A percentile compares a stretch with the other conserved stretches of the same genome.
Evolutionary conservation across 2,888 invertebrate species (phyloP).

Genomic region (Aleiodes leptofemur): DNA sequence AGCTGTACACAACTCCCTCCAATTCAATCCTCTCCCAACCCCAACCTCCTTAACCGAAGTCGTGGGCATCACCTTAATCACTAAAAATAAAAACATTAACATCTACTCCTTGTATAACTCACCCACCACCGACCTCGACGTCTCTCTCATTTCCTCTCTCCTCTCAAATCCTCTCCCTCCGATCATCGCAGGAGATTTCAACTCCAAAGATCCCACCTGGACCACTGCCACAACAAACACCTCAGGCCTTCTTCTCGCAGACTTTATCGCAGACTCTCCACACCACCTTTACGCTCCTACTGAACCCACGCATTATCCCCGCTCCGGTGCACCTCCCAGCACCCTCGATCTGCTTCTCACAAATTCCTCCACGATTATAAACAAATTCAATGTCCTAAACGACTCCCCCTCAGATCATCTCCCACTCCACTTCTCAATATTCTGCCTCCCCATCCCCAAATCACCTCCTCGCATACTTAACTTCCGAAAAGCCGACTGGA

Average conservation of each 20-base stretch:
- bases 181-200: neutral
- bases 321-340: neutral
- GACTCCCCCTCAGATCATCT: neutral
- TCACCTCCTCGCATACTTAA: neutral
- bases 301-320: neutral
- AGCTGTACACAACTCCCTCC: too few species aligned
- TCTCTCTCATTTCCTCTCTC: neutral
- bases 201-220: constrained; percentile 2
- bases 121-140: neutral
- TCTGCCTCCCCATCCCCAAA: neutral
- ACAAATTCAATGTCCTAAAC: neutral
- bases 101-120: neutral
- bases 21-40: too few species aligned
- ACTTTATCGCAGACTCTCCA: neutral
- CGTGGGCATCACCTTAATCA: too few species aligned
- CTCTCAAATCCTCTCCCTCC: neutral
- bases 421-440: neutral
- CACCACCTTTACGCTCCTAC: neutral
- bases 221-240: neutral
- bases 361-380: neutral
- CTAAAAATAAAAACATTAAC: too few species aligned
- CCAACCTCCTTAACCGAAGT: too few species aligned
- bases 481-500: neutral
- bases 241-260: neutral
- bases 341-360: neutral